Percentiles rank a stretch among this genome's conserved stretches.
Conservation (phyloP, 2,797 vertebrate species). For the Ficedula albicollis region DNA sequence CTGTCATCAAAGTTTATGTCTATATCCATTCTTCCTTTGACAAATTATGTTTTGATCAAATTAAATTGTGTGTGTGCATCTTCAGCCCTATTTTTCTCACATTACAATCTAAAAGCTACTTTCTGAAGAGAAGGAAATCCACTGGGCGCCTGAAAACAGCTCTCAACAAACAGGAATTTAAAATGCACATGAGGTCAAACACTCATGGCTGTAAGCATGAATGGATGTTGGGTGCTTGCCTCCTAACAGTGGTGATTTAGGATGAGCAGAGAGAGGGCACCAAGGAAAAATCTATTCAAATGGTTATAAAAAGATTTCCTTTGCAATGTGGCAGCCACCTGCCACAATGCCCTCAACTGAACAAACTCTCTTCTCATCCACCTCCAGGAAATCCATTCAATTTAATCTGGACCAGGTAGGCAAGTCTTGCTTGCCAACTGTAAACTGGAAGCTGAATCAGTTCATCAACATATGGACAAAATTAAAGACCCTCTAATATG, state of each 20-base stretch:
- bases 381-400: not conserved
- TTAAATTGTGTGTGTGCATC: not conserved
- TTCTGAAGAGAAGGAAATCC: not conserved
- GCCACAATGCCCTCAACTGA: not conserved
- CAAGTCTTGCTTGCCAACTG: not conserved
- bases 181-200: not conserved
- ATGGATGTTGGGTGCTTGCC: not conserved
- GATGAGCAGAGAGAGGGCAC: not conserved
- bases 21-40: not conserved
- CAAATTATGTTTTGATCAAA: not conserved
- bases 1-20: not conserved
- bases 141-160: not conserved
- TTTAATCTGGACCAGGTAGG: not conserved
- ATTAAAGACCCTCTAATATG: not conserved
- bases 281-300: not conserved
- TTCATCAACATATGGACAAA: not conserved
- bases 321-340: not conserved
- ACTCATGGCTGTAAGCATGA: rapidly evolving
- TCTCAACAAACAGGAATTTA: not conserved
- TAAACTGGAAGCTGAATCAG: not conserved
- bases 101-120: not conserved
- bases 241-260: not conserved
- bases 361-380: not conserved
- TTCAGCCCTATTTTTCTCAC: not conserved
- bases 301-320: not conserved